Base-by-base conservation (phyloP, 2,888 invertebrate species). In the Disparrhopalites patrizii region DNA sequence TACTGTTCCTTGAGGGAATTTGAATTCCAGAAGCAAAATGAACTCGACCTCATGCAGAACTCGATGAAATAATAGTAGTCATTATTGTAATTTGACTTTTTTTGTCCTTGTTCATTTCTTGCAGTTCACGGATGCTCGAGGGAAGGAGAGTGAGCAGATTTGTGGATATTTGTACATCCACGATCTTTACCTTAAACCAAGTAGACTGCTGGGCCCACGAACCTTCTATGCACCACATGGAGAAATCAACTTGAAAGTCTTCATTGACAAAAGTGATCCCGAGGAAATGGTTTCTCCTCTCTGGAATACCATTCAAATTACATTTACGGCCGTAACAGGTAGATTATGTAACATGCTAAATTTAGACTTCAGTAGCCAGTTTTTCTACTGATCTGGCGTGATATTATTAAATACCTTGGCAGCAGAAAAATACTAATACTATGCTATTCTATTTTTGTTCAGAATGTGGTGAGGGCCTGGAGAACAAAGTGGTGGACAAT, bases 261-360 rank as follows among this genome's bases (percentile, higher is more conserved):
- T 36, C 33, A 65, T 65, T 58, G 65, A 65, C 30, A 57, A 57
- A 23, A 58, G 50, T 20, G 52, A 43, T n/a, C 27, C n/a, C 10
- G 57, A 50, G 27, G 65, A 58, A n/a, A 25, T 65, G 23, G 40
- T 52, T 7, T 43, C 20, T 5, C 7, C 18, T 27, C 20, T 65
- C 4, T 47, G 51, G 31, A 58, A 58, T 28, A 27, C 57, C 1
- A 20, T 65, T 13, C 62, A 65, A 36, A n/a, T 68, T 0, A 27
- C 43, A n/a, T 68, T 68, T 43, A 68, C 68, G 20, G 63, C 68
- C 3, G 55, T 47, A 28, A 33, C 55, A 33, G 68, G 68, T 68
- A 20, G 3, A 51, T 51, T 1, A 23, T 51, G 25, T 2, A 5
- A n/a, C 20, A n/a, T n/a, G n/a, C n/a, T n/a, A n/a, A n/a, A n/a